A percentile compares a stretch with the other conserved stretches of the same genome.
These are phyloP conservation scores for Pseudocheirus occidentalis DNA, from an alignment of 2,797 vertebrate species.

Conservation along the genomic window DNA sequence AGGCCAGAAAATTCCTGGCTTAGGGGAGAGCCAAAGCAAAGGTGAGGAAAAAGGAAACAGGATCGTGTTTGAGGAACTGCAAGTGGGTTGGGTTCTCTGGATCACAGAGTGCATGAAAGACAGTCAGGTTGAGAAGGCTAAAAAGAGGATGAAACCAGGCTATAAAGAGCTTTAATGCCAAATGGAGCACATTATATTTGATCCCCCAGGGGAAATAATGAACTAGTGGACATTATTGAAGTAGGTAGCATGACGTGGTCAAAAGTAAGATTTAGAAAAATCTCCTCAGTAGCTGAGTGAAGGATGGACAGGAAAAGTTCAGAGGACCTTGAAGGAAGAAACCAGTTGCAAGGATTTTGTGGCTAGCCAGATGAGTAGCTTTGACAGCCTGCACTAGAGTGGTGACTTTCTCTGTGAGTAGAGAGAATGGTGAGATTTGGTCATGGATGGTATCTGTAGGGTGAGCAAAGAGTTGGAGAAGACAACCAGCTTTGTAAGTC, in stretches of 20 bases:
- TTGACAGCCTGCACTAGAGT: neutral
- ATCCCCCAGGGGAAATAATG: neutral
- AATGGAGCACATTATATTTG: neutral
- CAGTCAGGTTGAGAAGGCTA: too few species aligned
- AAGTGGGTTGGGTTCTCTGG: neutral
- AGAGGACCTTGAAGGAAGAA: neutral
- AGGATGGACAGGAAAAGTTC: neutral
- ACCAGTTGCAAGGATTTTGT: neutral
- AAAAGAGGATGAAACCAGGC: too few species aligned
- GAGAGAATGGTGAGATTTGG: neutral
- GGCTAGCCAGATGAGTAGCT: neutral
- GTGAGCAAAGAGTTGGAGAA: neutral
- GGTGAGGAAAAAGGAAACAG: too few species aligned
- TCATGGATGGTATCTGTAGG: neutral
- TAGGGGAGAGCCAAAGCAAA: neutral
- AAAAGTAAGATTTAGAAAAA: neutral
- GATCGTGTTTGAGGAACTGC: neutral
- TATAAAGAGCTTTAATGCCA: too few species aligned
- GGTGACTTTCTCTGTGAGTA: neutral
- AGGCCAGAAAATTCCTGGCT: too few species aligned
- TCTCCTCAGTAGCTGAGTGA: neutral
- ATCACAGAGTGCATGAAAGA: neutral
- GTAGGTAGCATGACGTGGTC: neutral
- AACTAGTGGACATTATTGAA: neutral
- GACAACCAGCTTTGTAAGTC: neutral